Evolutionary conservation across 2,113 vertebrate genomes (phyloP).

Genomic region (Castor canadensis): DNA sequence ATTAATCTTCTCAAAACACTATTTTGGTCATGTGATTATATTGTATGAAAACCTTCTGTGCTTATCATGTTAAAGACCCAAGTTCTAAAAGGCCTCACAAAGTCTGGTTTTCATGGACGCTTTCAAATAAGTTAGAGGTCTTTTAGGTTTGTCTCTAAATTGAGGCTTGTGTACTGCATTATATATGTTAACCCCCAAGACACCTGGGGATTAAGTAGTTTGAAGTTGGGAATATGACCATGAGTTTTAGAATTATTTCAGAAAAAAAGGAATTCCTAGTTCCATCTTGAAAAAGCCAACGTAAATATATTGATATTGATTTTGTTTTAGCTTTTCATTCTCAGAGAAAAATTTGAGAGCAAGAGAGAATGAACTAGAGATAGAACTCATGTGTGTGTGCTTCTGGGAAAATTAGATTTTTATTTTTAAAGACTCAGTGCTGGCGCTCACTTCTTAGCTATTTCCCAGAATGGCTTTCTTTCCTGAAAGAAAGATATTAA

Average conservation of each 20-base stretch:
- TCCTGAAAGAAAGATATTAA: conserved; percentile 25
- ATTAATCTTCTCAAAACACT: conserved; percentile 29
- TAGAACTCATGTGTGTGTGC: neutral
- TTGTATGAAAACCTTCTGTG: conserved; percentile 16
- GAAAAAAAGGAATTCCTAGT: neutral
- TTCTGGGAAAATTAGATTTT: conserved; percentile 37
- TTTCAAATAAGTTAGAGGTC: neutral
- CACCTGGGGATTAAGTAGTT: neutral
- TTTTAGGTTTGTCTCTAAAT: neutral
- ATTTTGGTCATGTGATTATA: neutral
- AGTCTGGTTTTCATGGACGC: neutral
- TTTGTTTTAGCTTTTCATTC: conserved; percentile 51
- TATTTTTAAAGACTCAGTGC: neutral
- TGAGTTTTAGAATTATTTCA: conserved; percentile 41
- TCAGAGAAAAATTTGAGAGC: neutral
- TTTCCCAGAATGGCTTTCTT: conserved; percentile 6
- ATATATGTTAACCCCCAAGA: neutral
- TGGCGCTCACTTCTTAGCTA: neutral
- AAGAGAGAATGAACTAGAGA: neutral
- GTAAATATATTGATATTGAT: conserved; percentile 52
- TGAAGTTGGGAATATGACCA: neutral
- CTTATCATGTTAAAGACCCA: conserved; percentile 19
- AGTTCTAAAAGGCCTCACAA: neutral
- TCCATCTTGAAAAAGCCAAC: conserved; percentile 51
- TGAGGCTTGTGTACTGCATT: neutral